Evolutionary conservation across 2,888 invertebrate genomes (phyloP), one percentile per base, ranked within the genome.

Genomic region (Lasioglossum calceatum): DNA sequence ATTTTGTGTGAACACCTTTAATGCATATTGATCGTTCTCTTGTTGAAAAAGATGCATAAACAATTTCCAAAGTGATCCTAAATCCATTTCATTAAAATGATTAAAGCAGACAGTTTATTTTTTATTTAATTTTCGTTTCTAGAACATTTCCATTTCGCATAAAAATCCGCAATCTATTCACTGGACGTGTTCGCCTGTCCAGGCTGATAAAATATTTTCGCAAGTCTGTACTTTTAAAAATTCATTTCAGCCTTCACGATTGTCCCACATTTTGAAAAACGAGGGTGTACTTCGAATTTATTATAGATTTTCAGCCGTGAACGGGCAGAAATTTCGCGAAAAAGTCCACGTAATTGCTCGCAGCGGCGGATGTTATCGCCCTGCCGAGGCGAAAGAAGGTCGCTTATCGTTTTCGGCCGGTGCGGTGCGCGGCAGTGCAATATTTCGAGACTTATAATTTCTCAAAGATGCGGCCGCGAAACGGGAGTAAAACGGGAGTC

Each of bases 391-490:
- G 44, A 79, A 85, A 75, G 73, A 77, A 64, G 77, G 75, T 44
- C 71, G 74, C 61, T 84, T 75, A 75, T 75, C 78, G 86, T 71
- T 61, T 44, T 7, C 64, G 58, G 54, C 71, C 39, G 58, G 58
- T n/a, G 58, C 32, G n/a, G 58, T 12, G 58, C 1, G 58, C n/a
- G 47, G 27, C 70, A 19, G 74, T 61, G 72, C 42, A 77, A 82
- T 76, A 82, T 86, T 81, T 81, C 79, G 82, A 81, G 76, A 81
- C 50, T 87, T 83, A 78, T 79, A 58, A 73, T 81, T 85, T 14
- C 77, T 84, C 77, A 81, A 86, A 86, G 81, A 84, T 64, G 73
- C 44, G 58, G 36, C 44, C 74, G 72, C 50, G 44, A 19, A 44
- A 39, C 54, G 54, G 64, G 71, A 47, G 23, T 75, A 76, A 84